phyloP scores from a whole-genome alignment of 2,888 invertebrate species.

The Horisme vitalbata region DNA sequence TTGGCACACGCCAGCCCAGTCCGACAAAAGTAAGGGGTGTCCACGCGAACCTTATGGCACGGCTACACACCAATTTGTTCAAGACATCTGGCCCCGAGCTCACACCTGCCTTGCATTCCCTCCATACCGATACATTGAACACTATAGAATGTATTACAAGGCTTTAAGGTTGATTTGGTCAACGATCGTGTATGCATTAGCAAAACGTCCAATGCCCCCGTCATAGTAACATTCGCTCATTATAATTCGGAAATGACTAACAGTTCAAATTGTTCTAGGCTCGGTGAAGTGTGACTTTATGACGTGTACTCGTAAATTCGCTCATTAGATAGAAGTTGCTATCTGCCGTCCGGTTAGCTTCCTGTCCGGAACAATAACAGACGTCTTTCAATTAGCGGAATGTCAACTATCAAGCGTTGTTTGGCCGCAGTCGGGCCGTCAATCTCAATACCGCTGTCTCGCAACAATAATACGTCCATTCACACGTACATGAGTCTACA shows the following conservation, averaged over 20 bases:
- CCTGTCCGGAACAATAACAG: slow-evolving; percentile 55
- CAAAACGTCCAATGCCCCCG: slow-evolving; percentile 71
- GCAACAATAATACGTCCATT: slow-evolving; percentile 65
- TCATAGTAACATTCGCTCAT: slow-evolving; percentile 64
- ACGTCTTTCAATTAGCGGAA: slow-evolving; percentile 65
- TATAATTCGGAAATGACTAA: slow-evolving; percentile 79
- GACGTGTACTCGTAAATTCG: slow-evolving; percentile 51
- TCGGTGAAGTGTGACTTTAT: slow-evolving; percentile 67
- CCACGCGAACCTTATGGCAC: slow-evolving; percentile 79
- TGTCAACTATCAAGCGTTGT: slow-evolving; percentile 55
- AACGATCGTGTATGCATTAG: slow-evolving; percentile 58
- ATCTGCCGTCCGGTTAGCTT: slow-evolving; percentile 43
- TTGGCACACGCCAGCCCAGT: slow-evolving; percentile 75
- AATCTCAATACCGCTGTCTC: slow-evolving; percentile 61
- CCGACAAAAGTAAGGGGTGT: slow-evolving; percentile 67
- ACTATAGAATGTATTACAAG: slow-evolving; percentile 26
- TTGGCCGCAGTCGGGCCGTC: slow-evolving; percentile 59
- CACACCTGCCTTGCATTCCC: slow-evolving; percentile 70
- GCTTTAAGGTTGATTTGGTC: slow-evolving; percentile 43
- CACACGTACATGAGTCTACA: slow-evolving; percentile 45
- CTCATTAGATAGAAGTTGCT: slow-evolving; percentile 52
- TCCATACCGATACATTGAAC: slow-evolving; percentile 57
- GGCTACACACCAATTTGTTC: slow-evolving; percentile 71
- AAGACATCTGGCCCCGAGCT: slow-evolving; percentile 79
- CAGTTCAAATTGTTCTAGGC: slow-evolving; percentile 64